Conservation (phyloP, 2,888 invertebrate genomes). For the Caenorhabditis auriculariae region DNA sequence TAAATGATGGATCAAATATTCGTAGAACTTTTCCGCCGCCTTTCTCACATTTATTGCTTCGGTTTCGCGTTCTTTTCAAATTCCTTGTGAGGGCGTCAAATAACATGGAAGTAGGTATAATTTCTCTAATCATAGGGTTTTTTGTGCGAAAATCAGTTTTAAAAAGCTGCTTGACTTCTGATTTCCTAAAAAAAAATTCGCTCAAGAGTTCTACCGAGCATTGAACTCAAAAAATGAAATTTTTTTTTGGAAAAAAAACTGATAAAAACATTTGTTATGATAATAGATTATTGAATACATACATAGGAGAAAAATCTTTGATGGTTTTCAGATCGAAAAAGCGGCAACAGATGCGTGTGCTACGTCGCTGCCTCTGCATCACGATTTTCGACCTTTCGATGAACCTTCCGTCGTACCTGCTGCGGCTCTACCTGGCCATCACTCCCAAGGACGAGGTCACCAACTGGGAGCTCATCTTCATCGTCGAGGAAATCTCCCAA, state of each 20-base stretch:
- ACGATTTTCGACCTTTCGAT: conserved; percentile 57
- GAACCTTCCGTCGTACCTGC: conserved; percentile 56
- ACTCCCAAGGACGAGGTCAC: conserved; percentile 20
- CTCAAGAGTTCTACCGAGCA: neutral
- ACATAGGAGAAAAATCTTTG: no score
- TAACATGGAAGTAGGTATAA: no score
- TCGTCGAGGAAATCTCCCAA: conserved; percentile 51
- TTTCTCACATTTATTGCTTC: no score
- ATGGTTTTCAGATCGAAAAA: conserved; percentile 38
- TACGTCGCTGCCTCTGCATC: conserved; percentile 51
- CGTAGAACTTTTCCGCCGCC: no score
- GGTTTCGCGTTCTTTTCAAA: no score
- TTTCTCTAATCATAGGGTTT: no score
- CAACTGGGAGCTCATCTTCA: conserved; percentile 1
- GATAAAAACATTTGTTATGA: no score
- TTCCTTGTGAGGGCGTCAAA: no score
- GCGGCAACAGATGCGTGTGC: conserved; percentile 49
- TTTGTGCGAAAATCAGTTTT: no score
- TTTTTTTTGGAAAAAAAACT: neutral
- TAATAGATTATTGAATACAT: no score
- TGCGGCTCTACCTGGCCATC: conserved; percentile 49
- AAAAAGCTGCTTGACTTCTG: no score
- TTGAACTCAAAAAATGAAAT: neutral
- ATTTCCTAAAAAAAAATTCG: neutral
- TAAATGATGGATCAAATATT: no score